Base-by-base conservation (phyloP, 1,140 invertebrate species). In the Drosophila jambulina region DNA sequence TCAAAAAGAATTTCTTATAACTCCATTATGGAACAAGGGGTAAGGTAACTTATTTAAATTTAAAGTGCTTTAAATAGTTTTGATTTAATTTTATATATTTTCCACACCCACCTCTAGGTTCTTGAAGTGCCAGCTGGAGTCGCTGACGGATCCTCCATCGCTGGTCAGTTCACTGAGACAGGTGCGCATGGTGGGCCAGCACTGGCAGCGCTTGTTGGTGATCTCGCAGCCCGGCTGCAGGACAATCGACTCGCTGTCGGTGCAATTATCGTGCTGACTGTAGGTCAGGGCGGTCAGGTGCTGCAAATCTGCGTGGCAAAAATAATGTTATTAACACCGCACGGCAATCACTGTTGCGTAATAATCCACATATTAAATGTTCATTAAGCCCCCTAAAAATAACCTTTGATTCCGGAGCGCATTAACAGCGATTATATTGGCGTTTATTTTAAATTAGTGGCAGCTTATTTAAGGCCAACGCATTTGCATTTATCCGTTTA, bases 191-290 rank as follows among this genome's bases (percentile, higher is more conserved):
- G 78, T 80, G 49, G 91, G 91, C 92, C 92, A 93, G 60, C 92
- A 93, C 58, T 93, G 92, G 75, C 92, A 93, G 19, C 82, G 84
- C 64, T 92, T 92, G 58, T 93, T 92, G 13, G 91, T 92, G 57
- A 93, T 93, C 78, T 93, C 92, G 57, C 92, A 93, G 51, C 92
- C 92, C 54, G 84, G 75, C 54, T 93, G 80, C 58, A 93, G 43
- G 15, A 91, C 77, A 64, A 93, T 92, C 60, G 77, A 68, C 58
- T 93, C 82, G 23, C 75, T 64, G 65, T 90, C 82, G 46, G 87
- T 90, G 56, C 91, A 92, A 68, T 92, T 92, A 59, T 68, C 63
- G 19, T 71, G 64, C 65, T 86, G 75, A 68, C 71, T 91, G 67
- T 90, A 92, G 65, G 85, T 85, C 27, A 86, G 81, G 56, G 74